Conservation (phyloP, 2,888 invertebrate species). For the Mimas tiliae region DNA sequence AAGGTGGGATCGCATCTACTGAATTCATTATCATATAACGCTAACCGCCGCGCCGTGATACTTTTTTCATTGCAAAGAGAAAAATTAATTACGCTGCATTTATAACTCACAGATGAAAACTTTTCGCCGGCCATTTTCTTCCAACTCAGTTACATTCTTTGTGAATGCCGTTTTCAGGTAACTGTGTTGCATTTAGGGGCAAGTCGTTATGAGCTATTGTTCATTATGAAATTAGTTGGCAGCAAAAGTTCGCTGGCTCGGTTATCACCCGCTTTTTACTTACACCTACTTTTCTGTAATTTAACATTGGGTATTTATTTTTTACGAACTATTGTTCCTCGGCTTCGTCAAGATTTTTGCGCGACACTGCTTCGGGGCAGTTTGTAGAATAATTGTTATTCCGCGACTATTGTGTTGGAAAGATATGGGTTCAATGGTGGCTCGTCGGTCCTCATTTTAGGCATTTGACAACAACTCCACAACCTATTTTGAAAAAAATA, state of each 20-base stretch:
- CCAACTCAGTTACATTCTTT: background rate
- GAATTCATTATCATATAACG: background rate
- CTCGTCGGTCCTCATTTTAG: too few relatives aligned
- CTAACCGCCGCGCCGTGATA: background rate
- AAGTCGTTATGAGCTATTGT: conserved; percentile 13
- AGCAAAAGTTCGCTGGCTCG: background rate
- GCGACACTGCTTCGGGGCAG: background rate
- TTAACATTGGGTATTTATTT: background rate
- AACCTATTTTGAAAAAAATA: too few relatives aligned
- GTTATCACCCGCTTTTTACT: conserved; percentile 9
- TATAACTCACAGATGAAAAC: conserved; percentile 9
- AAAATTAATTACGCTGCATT: conserved; percentile 7
- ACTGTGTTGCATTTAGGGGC: conserved; percentile 11
- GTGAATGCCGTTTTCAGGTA: conserved; percentile 8
- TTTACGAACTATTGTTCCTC: background rate
- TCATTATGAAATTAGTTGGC: conserved; percentile 24
- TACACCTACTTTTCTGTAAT: conserved; percentile 12
- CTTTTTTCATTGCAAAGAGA: conserved; percentile 5
- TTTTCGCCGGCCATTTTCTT: conserved; percentile 6
- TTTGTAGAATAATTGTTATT: background rate
- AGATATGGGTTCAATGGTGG: background rate
- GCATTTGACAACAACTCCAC: too few relatives aligned
- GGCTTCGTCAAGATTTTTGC: background rate
- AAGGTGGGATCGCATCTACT: background rate
- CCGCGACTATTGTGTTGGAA: background rate